Evolutionary conservation across 2,888 invertebrate species (phyloP), one percentile per base, ranked within the genome.

Genomic region (Stegana nigrithorax): DNA sequence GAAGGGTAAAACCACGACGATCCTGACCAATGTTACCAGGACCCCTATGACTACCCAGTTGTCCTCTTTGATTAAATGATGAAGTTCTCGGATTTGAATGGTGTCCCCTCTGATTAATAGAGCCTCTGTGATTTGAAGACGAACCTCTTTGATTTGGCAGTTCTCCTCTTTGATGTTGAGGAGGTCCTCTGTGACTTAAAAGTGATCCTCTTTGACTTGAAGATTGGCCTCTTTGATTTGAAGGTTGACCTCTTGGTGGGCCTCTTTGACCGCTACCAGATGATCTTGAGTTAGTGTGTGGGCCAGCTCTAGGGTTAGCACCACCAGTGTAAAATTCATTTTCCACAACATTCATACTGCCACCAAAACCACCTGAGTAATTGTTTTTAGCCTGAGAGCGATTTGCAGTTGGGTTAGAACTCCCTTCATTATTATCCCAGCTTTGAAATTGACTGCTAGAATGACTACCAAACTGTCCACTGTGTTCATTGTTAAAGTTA

Each of bases 1-100:
- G 82, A 59, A 85, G 66, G 1, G 83, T 81, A 63, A 85, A 85
- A 2, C 85, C 85, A 8, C 85, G 76, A 14, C 85, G 75, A 68
- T 85, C 85, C 71, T 85, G 84, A n/a, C 64, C 75, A 65, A 67
- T 62, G 56, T 69, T 64, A 25, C 47, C 56, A 4, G 59, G 10
- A 32, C 44, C 32, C 42, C 60, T 14, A 32, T 32, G 55, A 55
- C 36, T 55, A 12, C 36, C 36, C 12, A 36, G 53, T 6, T 60
- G 50, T 26, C 66, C 47, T 1, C 65, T 59, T 8, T 73, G 74
- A 47, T 50, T 63, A 10, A 12, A n/a, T n/a, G n/a, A n/a, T n/a
- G n/a, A n/a, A n/a, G n/a, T n/a, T n/a, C n/a, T n/a, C n/a, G n/a
- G n/a, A n/a, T n/a, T n/a, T n/a, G n/a, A n/a, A n/a, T n/a, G n/a